Evolutionary conservation across 2,888 invertebrate species (phyloP), one percentile per base, ranked within the genome.

Genomic region (Bombyx huttoni): DNA sequence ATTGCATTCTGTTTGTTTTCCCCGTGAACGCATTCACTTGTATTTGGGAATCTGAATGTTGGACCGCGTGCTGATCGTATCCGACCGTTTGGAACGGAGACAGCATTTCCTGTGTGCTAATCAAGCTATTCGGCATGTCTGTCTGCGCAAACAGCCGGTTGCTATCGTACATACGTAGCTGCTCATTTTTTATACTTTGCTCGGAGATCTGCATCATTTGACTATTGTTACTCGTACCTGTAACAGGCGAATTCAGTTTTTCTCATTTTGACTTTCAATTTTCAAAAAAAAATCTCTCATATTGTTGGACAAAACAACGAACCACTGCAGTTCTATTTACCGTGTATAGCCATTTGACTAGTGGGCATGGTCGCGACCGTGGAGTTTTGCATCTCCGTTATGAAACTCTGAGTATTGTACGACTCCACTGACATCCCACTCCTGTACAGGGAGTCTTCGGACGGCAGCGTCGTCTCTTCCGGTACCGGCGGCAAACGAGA

Each of bases 401-500:
- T 69, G 62, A 79, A 87, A 35, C 72, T 71, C 54, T 81, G 78
- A 14, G 76, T 62, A 49, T 66, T 67, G 67, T 82, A 86, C 1
- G 81, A 60, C 64, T 85, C 86, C 56, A 82, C 78, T 46, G 86
- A 79, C 76, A 90, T 89, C 13, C 73, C 73, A 56, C 74, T 68
- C 53, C 85, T 69, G 61, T 90, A 89, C 72, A 91, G 72, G 49
- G 87, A 68, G 55, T 91, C 91, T 58, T 91, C 91, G 33, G 79
- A 55, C 47, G 78, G 68, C 35, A 86, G 59, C 46, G 89, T 69
- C 52, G 85, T 81, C 68, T 92, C 92, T 65, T 92, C 91, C 7
- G 91, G 91, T 55, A 92, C 91, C 13, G 91, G 87, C 56, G 91
- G 89, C 65, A 92, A 73, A 49, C 91, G 89, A 49, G 89, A 73